Percentiles rank a stretch among this genome's conserved stretches.
phyloP scores from a whole-genome alignment of 1,140 invertebrate species.

The Conus betulinus region DNA sequence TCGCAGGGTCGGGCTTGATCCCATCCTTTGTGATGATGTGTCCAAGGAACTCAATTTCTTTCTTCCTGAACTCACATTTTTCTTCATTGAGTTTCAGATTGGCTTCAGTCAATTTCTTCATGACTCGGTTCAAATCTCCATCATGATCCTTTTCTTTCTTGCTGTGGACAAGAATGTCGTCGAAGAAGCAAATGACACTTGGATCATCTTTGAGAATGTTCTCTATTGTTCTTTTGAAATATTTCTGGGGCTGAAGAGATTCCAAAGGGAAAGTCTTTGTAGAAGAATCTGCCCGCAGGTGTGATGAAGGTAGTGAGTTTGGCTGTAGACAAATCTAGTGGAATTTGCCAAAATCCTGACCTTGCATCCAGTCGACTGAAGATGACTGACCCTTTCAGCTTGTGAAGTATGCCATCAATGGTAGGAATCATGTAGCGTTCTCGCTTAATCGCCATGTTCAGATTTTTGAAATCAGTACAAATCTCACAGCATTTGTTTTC shows the following conservation, averaged over 20 bases:
- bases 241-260: conserved; percentile 45
- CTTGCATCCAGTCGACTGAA: conserved; percentile 32
- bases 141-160: conserved; percentile 44
- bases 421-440: no score
- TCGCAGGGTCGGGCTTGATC: conserved; percentile 1
- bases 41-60: conserved; percentile 13
- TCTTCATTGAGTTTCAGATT: conserved; percentile 17
- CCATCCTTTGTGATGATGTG: conserved; percentile 27
- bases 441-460: no score
- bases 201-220: conserved; percentile 35
- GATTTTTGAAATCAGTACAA: no score
- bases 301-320: conserved; percentile 84
- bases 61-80: conserved; percentile 15
- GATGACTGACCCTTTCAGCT: not conserved
- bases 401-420: not conserved
- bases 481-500: no score
- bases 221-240: conserved; percentile 44
- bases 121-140: conserved; percentile 30
- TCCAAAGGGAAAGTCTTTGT: conserved; percentile 43
- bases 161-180: conserved; percentile 51
- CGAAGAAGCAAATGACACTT: conserved; percentile 30
- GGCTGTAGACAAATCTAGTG: conserved; percentile 88
- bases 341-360: conserved; percentile 90
- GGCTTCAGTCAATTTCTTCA: conserved; percentile 39
- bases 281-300: conserved; percentile 47